These are phyloP conservation scores for Thalassoma bifasciatum DNA, from an alignment of 2,113 vertebrate genomes.

Conservation along the genomic window DNA sequence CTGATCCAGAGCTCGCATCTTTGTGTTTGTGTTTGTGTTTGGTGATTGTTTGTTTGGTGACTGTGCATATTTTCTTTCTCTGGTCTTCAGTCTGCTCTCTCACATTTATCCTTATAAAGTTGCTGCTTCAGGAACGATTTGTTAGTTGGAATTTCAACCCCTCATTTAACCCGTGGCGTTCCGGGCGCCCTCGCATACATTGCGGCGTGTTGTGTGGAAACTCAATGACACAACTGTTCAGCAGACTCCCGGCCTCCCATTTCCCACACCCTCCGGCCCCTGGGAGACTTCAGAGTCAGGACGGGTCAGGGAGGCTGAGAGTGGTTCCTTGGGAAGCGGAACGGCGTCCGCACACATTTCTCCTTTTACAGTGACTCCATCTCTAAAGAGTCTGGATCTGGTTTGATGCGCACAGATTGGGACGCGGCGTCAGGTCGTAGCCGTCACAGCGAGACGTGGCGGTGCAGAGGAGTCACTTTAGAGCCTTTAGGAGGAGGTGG, in stretches of 20 bases:
- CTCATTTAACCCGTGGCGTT: slow-evolving; percentile 39
- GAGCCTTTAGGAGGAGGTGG: slow-evolving; percentile 27
- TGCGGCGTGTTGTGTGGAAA: slow-evolving; percentile 67
- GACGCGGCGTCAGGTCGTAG: slow-evolving; percentile 33
- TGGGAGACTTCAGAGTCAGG: slow-evolving; percentile 80
- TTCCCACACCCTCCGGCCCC: slow-evolving; percentile 80
- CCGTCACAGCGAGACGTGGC: slow-evolving; percentile 16
- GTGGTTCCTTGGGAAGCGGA: slow-evolving; percentile 75
- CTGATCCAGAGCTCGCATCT: no score
- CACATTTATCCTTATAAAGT: slow-evolving; percentile 68
- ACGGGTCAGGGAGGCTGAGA: slow-evolving; percentile 70
- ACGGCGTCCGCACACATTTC: slow-evolving; percentile 32
- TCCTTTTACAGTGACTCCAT: slow-evolving; percentile 49
- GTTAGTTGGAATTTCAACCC: slow-evolving; percentile 33
- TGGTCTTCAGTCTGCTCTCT: slow-evolving; percentile 2
- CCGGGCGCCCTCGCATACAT: slow-evolving; percentile 47
- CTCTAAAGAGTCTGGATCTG: slow-evolving; percentile 22
- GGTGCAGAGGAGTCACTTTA: slow-evolving; percentile 33
- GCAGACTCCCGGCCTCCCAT: slow-evolving; percentile 71
- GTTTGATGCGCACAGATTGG: slow-evolving; percentile 33
- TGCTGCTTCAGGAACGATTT: slow-evolving; percentile 39
- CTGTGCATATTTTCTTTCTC: slow-evolving; percentile 67
- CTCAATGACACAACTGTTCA: slow-evolving; percentile 78
- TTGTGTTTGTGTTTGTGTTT: no score
- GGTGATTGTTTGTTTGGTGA: slow-evolving; percentile 57